phyloP scores from a whole-genome alignment of 2,113 vertebrate genomes.

The Corvus hawaiiensis region DNA sequence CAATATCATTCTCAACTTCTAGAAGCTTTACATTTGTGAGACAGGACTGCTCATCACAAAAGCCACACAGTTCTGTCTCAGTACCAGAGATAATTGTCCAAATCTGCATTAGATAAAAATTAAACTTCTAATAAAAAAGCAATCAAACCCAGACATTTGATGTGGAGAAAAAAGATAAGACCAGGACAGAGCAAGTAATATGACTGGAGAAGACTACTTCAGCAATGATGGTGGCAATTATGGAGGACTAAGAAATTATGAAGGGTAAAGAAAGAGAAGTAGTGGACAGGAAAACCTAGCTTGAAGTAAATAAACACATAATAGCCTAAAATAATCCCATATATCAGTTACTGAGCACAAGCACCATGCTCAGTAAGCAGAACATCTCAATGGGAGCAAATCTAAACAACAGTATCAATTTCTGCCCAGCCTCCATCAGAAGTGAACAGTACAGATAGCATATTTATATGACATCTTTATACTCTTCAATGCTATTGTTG shows the following conservation, averaged over 20 bases:
- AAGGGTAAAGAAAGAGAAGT: background rate
- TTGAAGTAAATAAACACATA: background rate
- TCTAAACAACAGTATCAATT: background rate
- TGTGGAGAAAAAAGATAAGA: background rate
- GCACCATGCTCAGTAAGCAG: background rate
- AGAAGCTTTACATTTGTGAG: background rate
- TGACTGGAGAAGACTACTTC: background rate
- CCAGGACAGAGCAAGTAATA: background rate
- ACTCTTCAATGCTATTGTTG: background rate
- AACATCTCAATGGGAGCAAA: background rate
- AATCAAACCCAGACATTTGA: background rate
- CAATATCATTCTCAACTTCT: background rate
- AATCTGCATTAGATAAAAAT: background rate
- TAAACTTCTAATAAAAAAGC: background rate
- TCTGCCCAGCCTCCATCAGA: background rate
- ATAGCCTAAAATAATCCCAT: background rate
- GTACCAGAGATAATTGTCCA: background rate
- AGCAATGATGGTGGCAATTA: background rate
- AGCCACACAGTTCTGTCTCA: background rate
- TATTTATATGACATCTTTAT: background rate
- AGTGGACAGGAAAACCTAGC: background rate
- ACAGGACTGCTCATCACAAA: background rate
- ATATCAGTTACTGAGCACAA: background rate
- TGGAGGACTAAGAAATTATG: background rate
- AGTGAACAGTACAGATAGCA: background rate